These are phyloP conservation scores for Pseudotriccus pelzelni DNA, from an alignment of 2,797 vertebrate genomes.

Conservation along the genomic window DNA sequence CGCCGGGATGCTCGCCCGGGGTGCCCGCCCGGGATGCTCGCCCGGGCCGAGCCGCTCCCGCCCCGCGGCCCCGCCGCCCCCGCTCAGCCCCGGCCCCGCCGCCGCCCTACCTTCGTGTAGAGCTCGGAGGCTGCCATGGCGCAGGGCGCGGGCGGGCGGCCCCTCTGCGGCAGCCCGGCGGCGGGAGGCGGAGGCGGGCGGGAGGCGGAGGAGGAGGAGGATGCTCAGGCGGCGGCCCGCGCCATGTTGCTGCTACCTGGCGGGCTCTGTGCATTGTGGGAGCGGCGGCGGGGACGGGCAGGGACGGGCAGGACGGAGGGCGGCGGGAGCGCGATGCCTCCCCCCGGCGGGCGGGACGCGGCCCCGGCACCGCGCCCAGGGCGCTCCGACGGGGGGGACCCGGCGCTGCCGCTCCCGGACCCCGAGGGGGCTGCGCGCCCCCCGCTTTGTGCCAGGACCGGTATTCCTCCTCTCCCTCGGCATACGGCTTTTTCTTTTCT, in stretches of 20 bases:
- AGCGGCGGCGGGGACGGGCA: background rate
- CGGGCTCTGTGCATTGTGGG: background rate
- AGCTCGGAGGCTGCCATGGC: background rate
- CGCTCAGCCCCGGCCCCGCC: background rate
- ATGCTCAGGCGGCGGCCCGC: background rate
- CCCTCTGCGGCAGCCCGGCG: background rate
- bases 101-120: background rate
- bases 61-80: background rate
- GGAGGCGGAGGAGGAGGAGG: background rate
- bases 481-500: too few relatives aligned
- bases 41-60: background rate
- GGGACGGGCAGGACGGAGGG: background rate
- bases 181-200: background rate
- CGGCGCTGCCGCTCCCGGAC: background rate
- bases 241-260: conserved; percentile 3
- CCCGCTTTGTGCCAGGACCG: accelerated
- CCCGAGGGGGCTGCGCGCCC: background rate
- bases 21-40: background rate
- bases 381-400: too few relatives aligned
- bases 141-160: background rate
- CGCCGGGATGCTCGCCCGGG: background rate
- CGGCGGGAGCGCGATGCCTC: background rate
- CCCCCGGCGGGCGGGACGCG: background rate
- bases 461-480: accelerated
- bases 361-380: background rate